Conservation (phyloP, 2,113 vertebrate species). For the Pagrus major region DNA sequence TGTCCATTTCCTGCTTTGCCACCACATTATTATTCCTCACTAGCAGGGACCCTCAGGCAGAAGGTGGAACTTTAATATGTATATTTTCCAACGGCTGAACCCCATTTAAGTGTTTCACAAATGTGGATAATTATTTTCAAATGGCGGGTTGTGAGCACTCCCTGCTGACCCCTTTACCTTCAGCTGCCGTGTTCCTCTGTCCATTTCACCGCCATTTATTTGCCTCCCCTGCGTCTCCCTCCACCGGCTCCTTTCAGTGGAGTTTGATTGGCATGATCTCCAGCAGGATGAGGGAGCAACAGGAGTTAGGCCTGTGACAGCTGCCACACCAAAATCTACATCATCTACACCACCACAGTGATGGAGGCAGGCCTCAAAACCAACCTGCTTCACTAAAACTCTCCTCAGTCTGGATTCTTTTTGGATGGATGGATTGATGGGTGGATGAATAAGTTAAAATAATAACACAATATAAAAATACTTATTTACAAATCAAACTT, state of each 20-base stretch:
- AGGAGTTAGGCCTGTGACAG: constrained; percentile 13
- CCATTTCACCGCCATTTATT: not conserved
- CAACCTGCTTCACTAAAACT: constrained; percentile 4
- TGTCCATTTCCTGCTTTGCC: constrained; percentile 26
- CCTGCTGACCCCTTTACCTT: constrained; percentile 19
- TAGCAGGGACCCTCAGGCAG: constrained; percentile 45
- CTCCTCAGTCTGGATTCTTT: too few species aligned
- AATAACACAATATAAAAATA: too few species aligned
- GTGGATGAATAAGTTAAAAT: not conserved
- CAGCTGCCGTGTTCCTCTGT: constrained; percentile 4
- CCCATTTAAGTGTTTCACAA: constrained; percentile 47
- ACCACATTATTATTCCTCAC: constrained; percentile 36
- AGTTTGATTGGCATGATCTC: constrained; percentile 72
- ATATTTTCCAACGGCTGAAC: constrained; percentile 49
- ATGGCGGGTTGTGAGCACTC: constrained; percentile 13
- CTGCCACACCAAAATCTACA: constrained; percentile 16
- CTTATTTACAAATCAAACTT: too few species aligned
- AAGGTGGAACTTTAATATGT: constrained; percentile 57
- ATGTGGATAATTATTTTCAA: constrained; percentile 49
- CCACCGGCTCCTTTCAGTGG: constrained; percentile 37
- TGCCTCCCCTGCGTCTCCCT: not conserved
- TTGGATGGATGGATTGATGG: not conserved
- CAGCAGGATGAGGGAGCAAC: not conserved
- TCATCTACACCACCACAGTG: constrained; percentile 14
- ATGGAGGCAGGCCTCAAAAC: constrained; percentile 4